Percentiles rank a stretch among this genome's conserved stretches.
These are phyloP conservation scores for Pyrrhia umbra DNA, from an alignment of 2,888 invertebrate genomes.

Conservation along the genomic window DNA sequence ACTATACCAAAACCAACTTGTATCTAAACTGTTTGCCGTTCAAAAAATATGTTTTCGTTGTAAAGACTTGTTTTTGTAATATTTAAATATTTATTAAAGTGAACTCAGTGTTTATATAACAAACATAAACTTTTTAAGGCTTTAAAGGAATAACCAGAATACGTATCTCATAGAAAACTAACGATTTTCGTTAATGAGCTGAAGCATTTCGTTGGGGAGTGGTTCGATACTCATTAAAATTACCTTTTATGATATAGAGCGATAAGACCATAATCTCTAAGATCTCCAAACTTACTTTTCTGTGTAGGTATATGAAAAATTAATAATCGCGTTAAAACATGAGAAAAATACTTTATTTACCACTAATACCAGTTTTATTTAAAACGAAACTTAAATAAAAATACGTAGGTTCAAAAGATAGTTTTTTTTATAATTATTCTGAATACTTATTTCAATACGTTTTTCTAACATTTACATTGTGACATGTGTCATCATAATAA, in stretches of 20 bases:
- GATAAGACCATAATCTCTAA: too few relatives aligned
- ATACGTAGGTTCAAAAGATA: too few relatives aligned
- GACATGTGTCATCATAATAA: background rate
- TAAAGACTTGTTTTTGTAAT: slow-evolving; percentile 60
- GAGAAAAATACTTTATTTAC: too few relatives aligned
- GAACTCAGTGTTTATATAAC: slow-evolving; percentile 40
- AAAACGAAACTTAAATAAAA: too few relatives aligned
- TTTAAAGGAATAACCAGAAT: slow-evolving; percentile 20
- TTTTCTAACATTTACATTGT: background rate
- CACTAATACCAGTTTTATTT: too few relatives aligned
- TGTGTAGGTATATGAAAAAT: too few relatives aligned
- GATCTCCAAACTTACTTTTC: too few relatives aligned
- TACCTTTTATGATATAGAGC: too few relatives aligned
- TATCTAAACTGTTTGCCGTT: slow-evolving; percentile 64
- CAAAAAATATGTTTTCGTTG: slow-evolving; percentile 50
- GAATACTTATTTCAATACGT: too few relatives aligned
- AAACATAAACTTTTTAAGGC: slow-evolving; percentile 42
- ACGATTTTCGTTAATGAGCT: slow-evolving; percentile 34
- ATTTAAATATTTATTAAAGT: slow-evolving; percentile 60
- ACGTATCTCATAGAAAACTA: slow-evolving; percentile 22
- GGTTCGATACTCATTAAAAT: background rate
- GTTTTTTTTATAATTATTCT: too few relatives aligned
- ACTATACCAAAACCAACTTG: slow-evolving; percentile 67
- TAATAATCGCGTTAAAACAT: too few relatives aligned
- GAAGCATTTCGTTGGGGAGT: background rate